Evolutionary conservation across 53 echinoderm and acorn worm species (phyloP), one percentile per base, ranked within the genome.

Genomic region (Holothuria scabra): DNA sequence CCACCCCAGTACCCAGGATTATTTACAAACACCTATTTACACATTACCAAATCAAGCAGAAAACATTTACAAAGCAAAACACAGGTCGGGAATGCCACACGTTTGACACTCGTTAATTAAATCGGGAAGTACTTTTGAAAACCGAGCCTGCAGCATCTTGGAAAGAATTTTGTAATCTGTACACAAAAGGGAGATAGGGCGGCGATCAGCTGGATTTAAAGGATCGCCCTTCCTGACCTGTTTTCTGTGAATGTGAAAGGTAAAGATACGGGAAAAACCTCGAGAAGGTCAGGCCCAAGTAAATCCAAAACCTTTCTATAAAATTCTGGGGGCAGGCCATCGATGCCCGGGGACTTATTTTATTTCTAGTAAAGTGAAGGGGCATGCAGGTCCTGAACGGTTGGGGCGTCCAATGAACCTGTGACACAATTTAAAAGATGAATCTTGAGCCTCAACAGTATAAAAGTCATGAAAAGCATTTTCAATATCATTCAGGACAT

Each of bases 141-240:
- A 19, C 9, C 87, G 44, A 26, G 69, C 28, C 22, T 87, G 84
- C 20, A 91, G 37, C 23, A 86, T 34, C 58, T 88, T 88, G 90
- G n/a, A n/a, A n/a, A n/a, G n/a, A n/a, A 91, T 89, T 60, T 89
- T 92, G 37, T 92, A 89, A 65, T 92, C 89, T 19, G 70, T 74
- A 1, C 33, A 83, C 19, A 92, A 56, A 21, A 93, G 62, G 34
- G 80, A 80, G 10, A 92, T 84, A 1, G 89, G 92, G 16, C 93
- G 75, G 44, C 44, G 44, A 10, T 44, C 5, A 4, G 81, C 75
- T 20, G 85, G 89, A 9, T 90, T 82, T 52, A 26, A 18, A 4
- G 33, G 5, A 56, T 89, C 87, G 12, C 12, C 93, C 87, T 35
- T 60, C 48, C 90, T 93, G 69, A 49, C 74, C 88, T 5, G 70